These are phyloP conservation scores for Aethes cnicana DNA, from an alignment of 2,888 invertebrate genomes.

Conservation along the genomic window DNA sequence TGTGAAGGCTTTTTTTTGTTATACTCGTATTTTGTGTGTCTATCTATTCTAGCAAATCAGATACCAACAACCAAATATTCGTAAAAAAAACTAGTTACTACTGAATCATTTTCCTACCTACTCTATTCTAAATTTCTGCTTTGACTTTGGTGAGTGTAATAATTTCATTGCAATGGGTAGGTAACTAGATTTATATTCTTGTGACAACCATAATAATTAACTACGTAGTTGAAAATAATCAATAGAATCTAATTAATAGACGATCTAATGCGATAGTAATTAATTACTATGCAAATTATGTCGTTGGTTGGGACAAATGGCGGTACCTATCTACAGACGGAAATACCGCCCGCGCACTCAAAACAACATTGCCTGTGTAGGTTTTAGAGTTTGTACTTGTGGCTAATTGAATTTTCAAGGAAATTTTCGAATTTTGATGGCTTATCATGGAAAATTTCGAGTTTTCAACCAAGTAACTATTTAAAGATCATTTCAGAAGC, in stretches of 20 bases:
- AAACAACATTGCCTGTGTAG: constrained; percentile 9
- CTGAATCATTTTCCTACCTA: no score
- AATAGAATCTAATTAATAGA: constrained; percentile 31
- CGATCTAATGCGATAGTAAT: constrained; percentile 35
- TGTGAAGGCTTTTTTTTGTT: no score
- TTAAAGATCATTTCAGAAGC: not conserved
- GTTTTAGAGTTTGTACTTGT: not conserved
- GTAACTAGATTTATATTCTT: constrained; percentile 9
- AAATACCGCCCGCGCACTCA: constrained; percentile 9
- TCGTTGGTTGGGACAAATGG: constrained; percentile 34
- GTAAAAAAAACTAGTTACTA: no score
- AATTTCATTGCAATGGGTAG: not conserved
- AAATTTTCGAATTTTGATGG: no score
- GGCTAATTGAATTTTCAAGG: not conserved
- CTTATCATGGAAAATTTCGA: no score
- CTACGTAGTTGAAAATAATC: constrained; percentile 27
- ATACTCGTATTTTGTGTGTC: no score
- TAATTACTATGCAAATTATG: constrained; percentile 45
- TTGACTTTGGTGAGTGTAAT: no score
- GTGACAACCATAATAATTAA: constrained; percentile 28
- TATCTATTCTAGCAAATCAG: no score
- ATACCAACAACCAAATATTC: no score
- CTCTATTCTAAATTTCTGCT: no score
- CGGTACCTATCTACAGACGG: constrained; percentile 7
- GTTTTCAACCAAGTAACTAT: not conserved